Base-by-base conservation (phyloP, 2,888 invertebrate genomes). In the Melanotus villosus region DNA sequence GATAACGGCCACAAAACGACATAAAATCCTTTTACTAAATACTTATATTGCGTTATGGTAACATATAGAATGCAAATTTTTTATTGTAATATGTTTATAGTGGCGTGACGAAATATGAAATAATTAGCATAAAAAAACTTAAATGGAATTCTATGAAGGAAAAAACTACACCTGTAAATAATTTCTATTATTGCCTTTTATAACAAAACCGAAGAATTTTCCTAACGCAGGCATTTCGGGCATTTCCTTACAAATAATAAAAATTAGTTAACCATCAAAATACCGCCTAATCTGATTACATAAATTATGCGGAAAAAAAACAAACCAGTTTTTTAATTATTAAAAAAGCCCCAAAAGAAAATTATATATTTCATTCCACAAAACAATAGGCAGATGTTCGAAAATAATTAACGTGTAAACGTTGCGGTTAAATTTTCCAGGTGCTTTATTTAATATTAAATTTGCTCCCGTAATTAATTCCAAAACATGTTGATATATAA, bases 11-110 rank as follows among this genome's bases (percentile, higher is more conserved):
- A 60, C 47, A 60, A n/a, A 62, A 63, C 47, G 58, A 45, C 54
- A 62, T 65, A 66, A 70, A 70, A 52, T 60, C 47, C 62, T 62
- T 70, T 63, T 65, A 65, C 58, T 60, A 67, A 60, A 67, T 67
- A 67, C 54, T 60, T 62, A 63, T 54, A 67, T 66, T 59, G 59
- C 59, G 52, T 59, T 66, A 59, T 63, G 45, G 63, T 47, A 63
- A 54, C 57, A 63, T 63, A 63, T 68, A 68, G 47, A 68, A 68
- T 68, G 68, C 68, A 63, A 68, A 68, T 63, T 63, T 68, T 68
- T 58, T 58, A 66, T 65, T 65, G 68, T 68, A 68, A 63, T 58
- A 32, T 64, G 63, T 58, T 57, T 47, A 64, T 16, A 54, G 58
- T 58, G 43, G 68, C 68, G 64, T 68, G 68, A 68, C 68, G 62